phyloP scores from a whole-genome alignment of 2,888 invertebrate genomes.

The Eilema depressum region DNA sequence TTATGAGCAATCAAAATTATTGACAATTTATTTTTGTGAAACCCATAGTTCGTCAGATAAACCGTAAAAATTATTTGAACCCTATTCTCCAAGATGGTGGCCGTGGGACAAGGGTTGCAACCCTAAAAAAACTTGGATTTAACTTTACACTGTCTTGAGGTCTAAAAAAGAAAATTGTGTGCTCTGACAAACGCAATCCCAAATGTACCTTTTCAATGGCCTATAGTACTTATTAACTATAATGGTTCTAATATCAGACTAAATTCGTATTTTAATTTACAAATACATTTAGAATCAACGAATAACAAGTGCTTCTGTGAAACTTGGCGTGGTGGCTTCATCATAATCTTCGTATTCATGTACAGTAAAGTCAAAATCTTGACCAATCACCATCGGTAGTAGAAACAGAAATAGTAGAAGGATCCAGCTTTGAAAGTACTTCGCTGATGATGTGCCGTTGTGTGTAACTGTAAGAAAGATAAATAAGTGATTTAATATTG shows the following conservation, averaged over 20 bases:
- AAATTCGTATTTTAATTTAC: slow-evolving; percentile 46
- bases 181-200: too few relatives aligned
- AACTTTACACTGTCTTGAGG: too few relatives aligned
- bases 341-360: slow-evolving; percentile 59
- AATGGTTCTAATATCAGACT: slow-evolving; percentile 41
- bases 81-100: too few relatives aligned
- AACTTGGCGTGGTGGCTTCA: slow-evolving; percentile 48
- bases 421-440: slow-evolving; percentile 69
- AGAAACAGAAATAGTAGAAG: slow-evolving; percentile 69
- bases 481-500: too few relatives aligned
- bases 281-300: slow-evolving; percentile 49
- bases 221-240: slow-evolving; percentile 25
- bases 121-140: too few relatives aligned
- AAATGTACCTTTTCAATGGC: too few relatives aligned
- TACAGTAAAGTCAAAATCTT: slow-evolving; percentile 52
- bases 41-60: too few relatives aligned
- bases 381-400: slow-evolving; percentile 68
- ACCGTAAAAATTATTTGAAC: too few relatives aligned
- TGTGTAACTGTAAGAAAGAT: slow-evolving; percentile 74
- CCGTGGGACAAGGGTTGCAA: too few relatives aligned
- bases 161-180: too few relatives aligned
- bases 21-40: too few relatives aligned
- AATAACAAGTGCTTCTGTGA: slow-evolving; percentile 61
- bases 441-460: slow-evolving; percentile 60
- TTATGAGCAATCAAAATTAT: too few relatives aligned